phyloP scores from a whole-genome alignment of 2,797 vertebrate genomes.

The Chloroceryle inda region DNA sequence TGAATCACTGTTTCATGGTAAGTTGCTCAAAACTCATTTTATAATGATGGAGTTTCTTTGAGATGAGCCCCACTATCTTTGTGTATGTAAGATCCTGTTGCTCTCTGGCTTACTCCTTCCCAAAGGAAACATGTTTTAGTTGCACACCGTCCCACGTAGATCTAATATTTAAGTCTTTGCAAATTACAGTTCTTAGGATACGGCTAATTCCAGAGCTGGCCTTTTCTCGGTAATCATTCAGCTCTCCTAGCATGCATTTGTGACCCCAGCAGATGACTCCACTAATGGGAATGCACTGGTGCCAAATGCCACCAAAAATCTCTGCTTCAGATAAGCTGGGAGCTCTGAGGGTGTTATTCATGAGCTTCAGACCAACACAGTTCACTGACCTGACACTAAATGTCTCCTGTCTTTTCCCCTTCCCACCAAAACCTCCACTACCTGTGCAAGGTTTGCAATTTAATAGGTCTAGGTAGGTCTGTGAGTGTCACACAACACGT shows the following conservation, averaged over 20 bases:
- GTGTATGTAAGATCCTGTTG: neutral
- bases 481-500: rapidly evolving
- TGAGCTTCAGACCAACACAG: neutral
- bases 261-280: neutral
- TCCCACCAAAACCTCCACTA: neutral
- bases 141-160: rapidly evolving
- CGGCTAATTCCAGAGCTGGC: neutral
- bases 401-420: neutral
- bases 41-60: neutral
- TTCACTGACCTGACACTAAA: neutral
- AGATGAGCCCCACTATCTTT: rapidly evolving
- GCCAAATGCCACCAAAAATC: neutral
- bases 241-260: neutral
- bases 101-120: neutral
- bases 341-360: neutral
- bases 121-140: neutral
- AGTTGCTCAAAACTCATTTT: neutral
- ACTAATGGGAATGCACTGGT: neutral
- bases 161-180: neutral
- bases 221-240: neutral
- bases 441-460: neutral
- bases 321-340: neutral
- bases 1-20: neutral
- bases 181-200: neutral
- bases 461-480: neutral